Percentiles rank a stretch among this genome's conserved stretches.
phyloP scores from a whole-genome alignment of 1,140 invertebrate species.

The Cephus cinctus region DNA sequence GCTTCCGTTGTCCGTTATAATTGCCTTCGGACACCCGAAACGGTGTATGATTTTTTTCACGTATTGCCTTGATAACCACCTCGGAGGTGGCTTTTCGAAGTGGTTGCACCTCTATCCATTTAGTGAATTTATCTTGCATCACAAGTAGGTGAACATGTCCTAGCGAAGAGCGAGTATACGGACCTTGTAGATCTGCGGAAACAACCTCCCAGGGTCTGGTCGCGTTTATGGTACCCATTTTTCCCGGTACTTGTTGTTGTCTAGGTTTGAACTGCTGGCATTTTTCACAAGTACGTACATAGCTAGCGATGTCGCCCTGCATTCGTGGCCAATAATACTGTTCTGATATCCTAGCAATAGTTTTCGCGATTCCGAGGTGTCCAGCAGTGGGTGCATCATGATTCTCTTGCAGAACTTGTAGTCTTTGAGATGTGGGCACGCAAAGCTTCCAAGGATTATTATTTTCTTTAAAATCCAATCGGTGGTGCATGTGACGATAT shows the following conservation, averaged over 20 bases:
- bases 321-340: conserved; percentile 29
- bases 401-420: conserved; percentile 19
- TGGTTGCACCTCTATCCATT: conserved; percentile 7
- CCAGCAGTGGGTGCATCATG: conserved; percentile 27
- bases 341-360: conserved; percentile 3
- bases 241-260: not conserved
- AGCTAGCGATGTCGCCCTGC: conserved; percentile 12
- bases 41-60: not conserved
- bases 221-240: not conserved
- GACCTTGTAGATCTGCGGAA: conserved; percentile 9
- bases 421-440: conserved; percentile 15
- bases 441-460: conserved; percentile 8
- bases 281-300: conserved; percentile 18
- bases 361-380: conserved; percentile 26
- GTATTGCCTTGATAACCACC: no score
- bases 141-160: not conserved
- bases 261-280: not conserved
- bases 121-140: conserved; percentile 18
- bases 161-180: not conserved
- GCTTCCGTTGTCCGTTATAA: no score
- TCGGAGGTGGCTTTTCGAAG: conserved; percentile 1
- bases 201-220: conserved; percentile 13
- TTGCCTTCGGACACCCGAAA: conserved; percentile 2
- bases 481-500: conserved; percentile 10
- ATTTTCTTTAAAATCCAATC: conserved; percentile 8